phyloP scores from a whole-genome alignment of 2,113 vertebrate genomes.

The Elaphurus davidianus region DNA sequence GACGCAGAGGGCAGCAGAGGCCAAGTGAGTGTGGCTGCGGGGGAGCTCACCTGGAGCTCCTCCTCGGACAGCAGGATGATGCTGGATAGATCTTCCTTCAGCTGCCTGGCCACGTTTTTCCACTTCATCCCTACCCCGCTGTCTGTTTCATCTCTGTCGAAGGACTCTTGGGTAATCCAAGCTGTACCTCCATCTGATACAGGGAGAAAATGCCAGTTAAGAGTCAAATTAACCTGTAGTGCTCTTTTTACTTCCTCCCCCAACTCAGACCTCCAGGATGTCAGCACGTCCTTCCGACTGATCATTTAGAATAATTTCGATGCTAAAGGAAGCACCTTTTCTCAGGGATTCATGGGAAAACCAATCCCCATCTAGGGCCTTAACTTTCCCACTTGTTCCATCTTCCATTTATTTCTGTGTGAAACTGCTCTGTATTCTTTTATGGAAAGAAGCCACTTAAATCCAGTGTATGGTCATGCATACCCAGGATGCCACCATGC shows the following conservation, averaged over 20 bases:
- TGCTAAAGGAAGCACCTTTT: neutral
- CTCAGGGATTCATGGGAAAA: neutral
- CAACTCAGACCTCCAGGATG: neutral
- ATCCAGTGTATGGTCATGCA: rapidly evolving
- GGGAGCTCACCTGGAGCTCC: conserved; percentile 89
- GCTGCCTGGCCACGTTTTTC: conserved; percentile 86
- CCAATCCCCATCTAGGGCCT: neutral
- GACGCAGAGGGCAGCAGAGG: neutral
- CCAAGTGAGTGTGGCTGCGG: rapidly evolving
- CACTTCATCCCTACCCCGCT: conserved; percentile 73
- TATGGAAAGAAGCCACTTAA: neutral
- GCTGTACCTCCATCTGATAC: conserved; percentile 85
- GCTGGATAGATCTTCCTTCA: conserved; percentile 88
- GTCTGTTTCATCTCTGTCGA: conserved; percentile 80
- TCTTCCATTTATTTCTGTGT: neutral
- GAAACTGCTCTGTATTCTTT: neutral
- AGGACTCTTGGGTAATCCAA: conserved; percentile 81
- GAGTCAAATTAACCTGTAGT: neutral
- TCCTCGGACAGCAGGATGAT: conserved; percentile 93
- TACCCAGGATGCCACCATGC: neutral
- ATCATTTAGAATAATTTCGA: neutral
- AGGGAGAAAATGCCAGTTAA: neutral
- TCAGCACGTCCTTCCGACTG: neutral
- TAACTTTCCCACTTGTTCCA: neutral
- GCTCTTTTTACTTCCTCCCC: neutral